A percentile compares a stretch with the other conserved stretches of the same genome.
Evolutionary conservation across 2,888 invertebrate species (phyloP).

Genomic region (Acanthopleura granulata): DNA sequence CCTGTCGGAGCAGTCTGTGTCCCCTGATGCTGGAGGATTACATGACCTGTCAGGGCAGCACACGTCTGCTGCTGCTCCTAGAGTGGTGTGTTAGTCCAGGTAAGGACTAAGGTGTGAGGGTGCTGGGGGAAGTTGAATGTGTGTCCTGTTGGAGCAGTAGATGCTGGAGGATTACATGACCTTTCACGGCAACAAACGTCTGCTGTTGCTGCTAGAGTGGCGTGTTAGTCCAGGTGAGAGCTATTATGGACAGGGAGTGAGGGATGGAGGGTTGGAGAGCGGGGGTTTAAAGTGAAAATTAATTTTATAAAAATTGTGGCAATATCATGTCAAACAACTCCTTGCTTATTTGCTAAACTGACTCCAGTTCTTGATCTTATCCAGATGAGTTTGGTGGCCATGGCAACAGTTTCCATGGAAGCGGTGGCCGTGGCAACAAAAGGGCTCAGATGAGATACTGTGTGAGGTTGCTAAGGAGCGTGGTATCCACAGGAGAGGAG

Average conservation of each 20-base stretch:
- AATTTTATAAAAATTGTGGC: no score
- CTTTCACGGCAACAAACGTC: constrained; percentile 66
- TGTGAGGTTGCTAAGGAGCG: constrained; percentile 64
- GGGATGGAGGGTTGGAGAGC: background rate
- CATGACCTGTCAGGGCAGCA: constrained; percentile 68
- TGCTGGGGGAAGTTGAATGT: background rate
- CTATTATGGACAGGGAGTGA: background rate
- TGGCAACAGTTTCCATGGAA: constrained; percentile 69
- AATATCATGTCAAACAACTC: no score
- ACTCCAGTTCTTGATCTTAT: background rate
- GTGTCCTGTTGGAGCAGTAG: constrained; percentile 20
- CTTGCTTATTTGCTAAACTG: no score
- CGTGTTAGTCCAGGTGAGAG: constrained; percentile 63
- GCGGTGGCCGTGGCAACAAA: constrained; percentile 68
- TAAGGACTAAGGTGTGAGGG: background rate
- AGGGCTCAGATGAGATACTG: constrained; percentile 67
- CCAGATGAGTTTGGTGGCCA: constrained; percentile 66
- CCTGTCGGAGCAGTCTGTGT: constrained; percentile 62
- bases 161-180: constrained; percentile 68
- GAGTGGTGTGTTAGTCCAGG: background rate
- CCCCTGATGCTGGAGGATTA: constrained; percentile 67
- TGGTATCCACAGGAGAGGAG: constrained; percentile 66
- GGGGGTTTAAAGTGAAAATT: background rate
- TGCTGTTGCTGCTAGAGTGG: constrained; percentile 68
- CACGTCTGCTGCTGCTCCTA: constrained; percentile 64